Percentiles rank a stretch among this genome's conserved stretches.
These are phyloP conservation scores for Daboia siamensis DNA, from an alignment of 2,113 vertebrate genomes.

Conservation along the genomic window DNA sequence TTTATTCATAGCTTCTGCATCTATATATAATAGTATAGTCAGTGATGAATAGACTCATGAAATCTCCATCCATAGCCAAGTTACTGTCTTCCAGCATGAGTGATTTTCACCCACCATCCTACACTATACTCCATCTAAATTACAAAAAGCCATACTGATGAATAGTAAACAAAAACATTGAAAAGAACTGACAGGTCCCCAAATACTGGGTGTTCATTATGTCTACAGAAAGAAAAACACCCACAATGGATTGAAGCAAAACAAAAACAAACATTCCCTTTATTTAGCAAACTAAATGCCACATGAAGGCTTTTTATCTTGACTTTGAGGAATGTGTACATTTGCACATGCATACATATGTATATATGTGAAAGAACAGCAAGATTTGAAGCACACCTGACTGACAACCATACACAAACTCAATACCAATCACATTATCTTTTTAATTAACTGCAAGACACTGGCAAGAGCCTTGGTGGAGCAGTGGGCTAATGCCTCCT, in stretches of 20 bases:
- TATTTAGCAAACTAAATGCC: neutral
- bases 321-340: neutral
- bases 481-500: too few relatives aligned
- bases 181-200: slow-evolving; percentile 36
- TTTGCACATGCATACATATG: neutral
- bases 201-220: slow-evolving; percentile 26
- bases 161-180: slow-evolving; percentile 49
- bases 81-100: slow-evolving; percentile 42
- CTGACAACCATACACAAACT: neutral
- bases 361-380: neutral
- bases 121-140: slow-evolving; percentile 29
- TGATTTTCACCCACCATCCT: slow-evolving; percentile 4
- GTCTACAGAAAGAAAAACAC: neutral
- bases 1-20: slow-evolving; percentile 8
- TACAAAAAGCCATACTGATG: slow-evolving; percentile 47
- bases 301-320: neutral
- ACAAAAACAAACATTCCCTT: neutral
- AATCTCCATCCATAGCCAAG: slow-evolving; percentile 17
- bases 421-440: neutral
- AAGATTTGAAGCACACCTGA: too few relatives aligned
- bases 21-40: neutral
- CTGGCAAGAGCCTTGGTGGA: too few relatives aligned
- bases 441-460: neutral
- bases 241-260: slow-evolving; percentile 22
- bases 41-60: slow-evolving; percentile 38